phyloP scores from a whole-genome alignment of 2,888 invertebrate genomes.

The Abrostola triplasia region DNA sequence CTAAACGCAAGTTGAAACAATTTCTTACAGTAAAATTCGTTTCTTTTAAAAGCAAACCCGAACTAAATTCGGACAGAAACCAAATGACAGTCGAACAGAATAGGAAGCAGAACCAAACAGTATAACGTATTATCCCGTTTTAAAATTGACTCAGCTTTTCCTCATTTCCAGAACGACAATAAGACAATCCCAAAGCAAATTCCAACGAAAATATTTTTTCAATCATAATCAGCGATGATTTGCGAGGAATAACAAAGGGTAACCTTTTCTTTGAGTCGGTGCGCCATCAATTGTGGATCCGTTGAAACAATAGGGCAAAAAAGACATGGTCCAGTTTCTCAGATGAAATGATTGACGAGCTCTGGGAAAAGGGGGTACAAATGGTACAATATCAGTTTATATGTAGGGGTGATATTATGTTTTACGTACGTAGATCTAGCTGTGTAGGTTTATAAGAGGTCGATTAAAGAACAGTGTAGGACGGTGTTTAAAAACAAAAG shows the following conservation, averaged over 20 bases:
- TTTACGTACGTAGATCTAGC: constrained; percentile 10
- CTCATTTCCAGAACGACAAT: neutral
- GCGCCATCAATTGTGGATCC: constrained; percentile 69
- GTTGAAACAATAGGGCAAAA: constrained; percentile 68
- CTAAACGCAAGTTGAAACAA: no score
- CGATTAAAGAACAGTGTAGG: constrained; percentile 6
- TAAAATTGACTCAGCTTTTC: neutral
- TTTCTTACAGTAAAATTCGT: no score
- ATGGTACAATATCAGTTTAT: constrained; percentile 52
- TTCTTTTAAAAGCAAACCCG: no score
- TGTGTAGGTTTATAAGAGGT: constrained; percentile 20
- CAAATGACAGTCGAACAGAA: no score
- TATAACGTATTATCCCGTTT: neutral
- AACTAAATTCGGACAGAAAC: no score
- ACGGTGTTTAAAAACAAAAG: neutral
- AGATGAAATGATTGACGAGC: constrained; percentile 78
- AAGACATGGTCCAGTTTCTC: constrained; percentile 58
- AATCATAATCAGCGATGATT: constrained; percentile 49
- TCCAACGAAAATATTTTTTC: constrained; percentile 10
- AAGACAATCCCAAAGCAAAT: neutral
- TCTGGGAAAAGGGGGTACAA: constrained; percentile 20
- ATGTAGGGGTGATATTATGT: constrained; percentile 47
- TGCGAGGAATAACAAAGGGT: constrained; percentile 60
- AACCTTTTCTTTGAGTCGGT: constrained; percentile 63
- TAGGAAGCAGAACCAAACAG: neutral